Evolutionary conservation across 1,140 invertebrate species (phyloP).

Genomic region (Drosophila pandora): DNA sequence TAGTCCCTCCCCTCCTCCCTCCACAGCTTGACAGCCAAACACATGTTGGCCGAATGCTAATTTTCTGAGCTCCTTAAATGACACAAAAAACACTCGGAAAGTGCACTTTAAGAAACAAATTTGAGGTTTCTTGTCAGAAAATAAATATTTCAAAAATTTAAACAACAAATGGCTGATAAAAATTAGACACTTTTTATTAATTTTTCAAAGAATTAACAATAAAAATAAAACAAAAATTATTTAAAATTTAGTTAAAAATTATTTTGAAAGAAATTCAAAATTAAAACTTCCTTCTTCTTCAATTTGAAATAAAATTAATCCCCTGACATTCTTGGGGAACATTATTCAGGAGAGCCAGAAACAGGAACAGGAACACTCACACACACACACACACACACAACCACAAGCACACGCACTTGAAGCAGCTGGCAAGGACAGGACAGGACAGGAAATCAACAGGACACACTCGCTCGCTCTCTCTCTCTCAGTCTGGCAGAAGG

Average conservation of each 20-base stretch:
- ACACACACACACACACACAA: neutral
- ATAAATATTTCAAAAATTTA: too few species aligned
- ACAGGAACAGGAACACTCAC: constrained; percentile 43
- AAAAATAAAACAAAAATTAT: too few species aligned
- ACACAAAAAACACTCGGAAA: constrained; percentile 43
- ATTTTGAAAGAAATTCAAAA: too few species aligned
- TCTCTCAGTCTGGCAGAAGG: too few species aligned
- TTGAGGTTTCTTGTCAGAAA: too few species aligned
- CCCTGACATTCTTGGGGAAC: neutral
- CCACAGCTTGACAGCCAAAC: constrained; percentile 52
- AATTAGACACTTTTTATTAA: too few species aligned
- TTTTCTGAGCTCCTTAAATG: constrained; percentile 65
- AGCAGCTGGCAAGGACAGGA: constrained; percentile 2
- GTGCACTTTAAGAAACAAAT: constrained; percentile 2
- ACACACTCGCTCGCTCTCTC: neutral
- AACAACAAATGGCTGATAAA: too few species aligned
- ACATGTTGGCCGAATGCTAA: constrained; percentile 74
- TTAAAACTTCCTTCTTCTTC: neutral
- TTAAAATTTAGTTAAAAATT: too few species aligned
- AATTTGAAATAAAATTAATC: neutral
- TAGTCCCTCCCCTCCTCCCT: too few species aligned
- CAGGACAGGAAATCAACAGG: constrained; percentile 50
- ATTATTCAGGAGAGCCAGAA: constrained; percentile 12
- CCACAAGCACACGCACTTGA: constrained; percentile 5
- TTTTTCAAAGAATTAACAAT: too few species aligned